Base-by-base conservation (phyloP, 2,888 invertebrate genomes). In the Philaethria dido region DNA sequence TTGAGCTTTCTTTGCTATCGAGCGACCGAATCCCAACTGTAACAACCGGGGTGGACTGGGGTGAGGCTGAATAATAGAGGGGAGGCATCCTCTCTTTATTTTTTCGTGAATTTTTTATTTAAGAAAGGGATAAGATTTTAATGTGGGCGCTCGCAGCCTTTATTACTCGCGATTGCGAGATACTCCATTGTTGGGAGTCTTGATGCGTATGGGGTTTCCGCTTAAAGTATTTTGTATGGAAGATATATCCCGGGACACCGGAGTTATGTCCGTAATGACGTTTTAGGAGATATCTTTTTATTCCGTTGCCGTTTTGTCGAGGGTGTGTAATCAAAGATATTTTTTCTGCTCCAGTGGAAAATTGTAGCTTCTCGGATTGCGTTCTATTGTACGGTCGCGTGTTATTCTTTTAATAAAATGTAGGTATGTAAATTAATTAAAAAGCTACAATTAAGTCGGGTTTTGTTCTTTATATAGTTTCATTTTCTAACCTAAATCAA, bases 51-150 rank as follows among this genome's bases (percentile, higher is more conserved):
- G 79, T 71, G 74, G 73, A 70, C 73, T 77, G 80, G 84, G 83
- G 79, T 78, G 74, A 83, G 80, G 59, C 84, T 85, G 89, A 86
- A 92, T 90, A 90, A 91, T 89, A 86, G 86, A 88, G 86, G 89
- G 89, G 86, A 84, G 85, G 87, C 85, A 87, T 87, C 85, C 84
- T 81, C 84, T 88, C 86, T 86, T 88, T 71, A 88, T 89, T 90
- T 92, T 92, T 92, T 92, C 89, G 91, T 91, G 92, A 92, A 88
- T 92, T 91, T 92, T 92, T 91, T 92, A 92, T 92, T 92, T 92
- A 92, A 92, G 92, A 92, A 92, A 92, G 88, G 92, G 92, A 92
- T 92, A 92, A 92, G 92, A 92, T 91, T 92, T 92, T 92, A 92
- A 92, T 92, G 92, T 92, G 89, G 89, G 86, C 83, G 86, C 88